A percentile compares a stretch with the other conserved stretches of the same genome.
These are phyloP conservation scores for Microchrysa polita DNA, from an alignment of 2,888 invertebrate genomes.

Conservation along the genomic window DNA sequence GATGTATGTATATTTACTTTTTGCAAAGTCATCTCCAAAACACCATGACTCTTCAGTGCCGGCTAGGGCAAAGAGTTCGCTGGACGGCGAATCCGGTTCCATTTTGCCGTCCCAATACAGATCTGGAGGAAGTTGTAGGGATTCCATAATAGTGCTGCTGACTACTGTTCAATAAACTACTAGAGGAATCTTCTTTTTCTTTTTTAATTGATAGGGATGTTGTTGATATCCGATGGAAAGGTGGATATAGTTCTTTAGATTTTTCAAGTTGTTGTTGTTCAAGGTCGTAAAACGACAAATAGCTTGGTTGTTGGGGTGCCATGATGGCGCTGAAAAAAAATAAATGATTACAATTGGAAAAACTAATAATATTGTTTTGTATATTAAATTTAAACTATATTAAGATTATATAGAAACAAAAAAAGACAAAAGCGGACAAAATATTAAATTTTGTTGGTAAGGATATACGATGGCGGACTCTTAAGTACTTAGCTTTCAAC, in stretches of 20 bases:
- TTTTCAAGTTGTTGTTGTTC: constrained; percentile 52
- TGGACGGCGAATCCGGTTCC: constrained; percentile 61
- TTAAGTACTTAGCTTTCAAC: too few relatives aligned
- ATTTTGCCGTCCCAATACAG: constrained; percentile 62
- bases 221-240: constrained; percentile 50
- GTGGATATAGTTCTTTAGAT: constrained; percentile 36
- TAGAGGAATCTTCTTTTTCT: constrained; percentile 46
- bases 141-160: constrained; percentile 57
- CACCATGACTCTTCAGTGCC: constrained; percentile 50
- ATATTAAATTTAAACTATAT: too few relatives aligned
- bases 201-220: constrained; percentile 13
- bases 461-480: too few relatives aligned
- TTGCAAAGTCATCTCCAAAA: constrained; percentile 52
- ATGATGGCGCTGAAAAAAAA: constrained; percentile 77
- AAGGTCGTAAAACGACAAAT: constrained; percentile 71
- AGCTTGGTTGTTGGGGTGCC: constrained; percentile 76
- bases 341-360: too few relatives aligned
- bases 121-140: constrained; percentile 61
- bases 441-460: too few relatives aligned
- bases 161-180: constrained; percentile 40
- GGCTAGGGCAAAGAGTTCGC: constrained; percentile 57
- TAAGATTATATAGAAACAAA: too few relatives aligned
- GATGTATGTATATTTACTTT: constrained; percentile 49
- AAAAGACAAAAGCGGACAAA: too few relatives aligned
- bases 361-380: too few relatives aligned